Conservation (phyloP, 2,888 invertebrate genomes). For the Dolomedes plantarius region DNA sequence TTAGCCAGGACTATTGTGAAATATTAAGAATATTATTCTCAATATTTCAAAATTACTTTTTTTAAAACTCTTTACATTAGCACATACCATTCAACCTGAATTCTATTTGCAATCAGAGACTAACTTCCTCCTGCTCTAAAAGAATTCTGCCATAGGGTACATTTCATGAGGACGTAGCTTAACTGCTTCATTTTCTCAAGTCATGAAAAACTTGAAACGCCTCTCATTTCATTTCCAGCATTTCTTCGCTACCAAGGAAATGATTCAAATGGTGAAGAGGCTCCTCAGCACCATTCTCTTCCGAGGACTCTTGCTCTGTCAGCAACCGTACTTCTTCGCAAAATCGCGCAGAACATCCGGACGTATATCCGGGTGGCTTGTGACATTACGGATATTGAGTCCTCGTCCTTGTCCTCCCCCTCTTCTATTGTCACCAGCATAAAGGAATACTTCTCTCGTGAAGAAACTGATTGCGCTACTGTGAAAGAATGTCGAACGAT, state of each 20-base stretch:
- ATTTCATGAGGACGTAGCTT: no score
- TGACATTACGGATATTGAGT: slow-evolving; percentile 35
- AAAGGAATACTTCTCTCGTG: slow-evolving; percentile 20
- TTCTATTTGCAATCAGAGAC: no score
- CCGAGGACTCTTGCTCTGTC: slow-evolving; percentile 6
- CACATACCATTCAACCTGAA: no score
- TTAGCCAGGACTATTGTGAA: no score
- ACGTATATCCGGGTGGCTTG: slow-evolving; percentile 11
- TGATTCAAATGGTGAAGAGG: background rate
- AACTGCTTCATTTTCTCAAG: no score
- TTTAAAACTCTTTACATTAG: no score
- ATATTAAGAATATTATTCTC: no score
- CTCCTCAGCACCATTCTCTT: background rate
- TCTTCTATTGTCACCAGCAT: slow-evolving; percentile 20
- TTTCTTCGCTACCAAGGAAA: background rate
- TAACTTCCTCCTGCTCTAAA: no score
- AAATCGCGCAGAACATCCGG: background rate
- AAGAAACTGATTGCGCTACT: slow-evolving; percentile 13
- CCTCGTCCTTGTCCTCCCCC: slow-evolving; percentile 1
- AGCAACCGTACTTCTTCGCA: background rate
- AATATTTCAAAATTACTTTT: no score
- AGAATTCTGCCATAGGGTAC: no score
- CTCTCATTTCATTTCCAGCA: background rate
- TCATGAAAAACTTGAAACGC: no score
- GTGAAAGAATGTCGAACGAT: background rate